Conservation (phyloP, 2,888 invertebrate genomes). For the Pammene aurita region DNA sequence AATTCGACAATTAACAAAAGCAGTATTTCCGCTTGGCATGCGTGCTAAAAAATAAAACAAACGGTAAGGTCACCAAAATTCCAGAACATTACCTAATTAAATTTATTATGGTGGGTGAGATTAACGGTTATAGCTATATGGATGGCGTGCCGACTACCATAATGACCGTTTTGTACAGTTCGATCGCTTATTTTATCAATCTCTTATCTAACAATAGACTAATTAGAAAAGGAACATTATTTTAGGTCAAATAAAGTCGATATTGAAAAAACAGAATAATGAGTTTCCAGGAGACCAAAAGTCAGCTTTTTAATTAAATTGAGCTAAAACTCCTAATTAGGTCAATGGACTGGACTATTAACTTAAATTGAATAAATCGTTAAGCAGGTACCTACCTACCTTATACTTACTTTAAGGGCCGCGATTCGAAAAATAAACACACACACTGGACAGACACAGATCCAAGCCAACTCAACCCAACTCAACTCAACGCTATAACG, state of each 20-base stretch:
- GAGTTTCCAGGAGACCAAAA: background rate
- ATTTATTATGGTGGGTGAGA: conserved; percentile 49
- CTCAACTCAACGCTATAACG: too few relatives aligned
- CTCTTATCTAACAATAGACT: conserved; percentile 6
- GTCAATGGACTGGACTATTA: conserved; percentile 18
- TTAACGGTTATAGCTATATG: conserved; percentile 53
- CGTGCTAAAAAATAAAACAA: conserved; percentile 31
- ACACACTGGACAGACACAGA: too few relatives aligned
- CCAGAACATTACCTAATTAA: conserved; percentile 41
- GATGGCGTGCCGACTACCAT: conserved; percentile 52
- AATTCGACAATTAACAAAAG: conserved; percentile 28
- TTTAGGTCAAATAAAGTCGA: background rate
- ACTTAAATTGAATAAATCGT: too few relatives aligned
- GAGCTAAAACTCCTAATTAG: conserved; percentile 49
- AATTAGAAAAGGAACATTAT: conserved; percentile 4
- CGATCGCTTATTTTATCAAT: background rate
- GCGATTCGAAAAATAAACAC: too few relatives aligned
- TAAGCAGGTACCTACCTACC: too few relatives aligned
- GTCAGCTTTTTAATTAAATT: conserved; percentile 45
- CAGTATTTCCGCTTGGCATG: conserved; percentile 33
- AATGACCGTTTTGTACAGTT: conserved; percentile 50
- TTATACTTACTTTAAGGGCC: too few relatives aligned
- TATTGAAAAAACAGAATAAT: background rate
- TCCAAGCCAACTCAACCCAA: too few relatives aligned
- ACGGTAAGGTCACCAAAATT: conserved; percentile 32